Conservation (phyloP, 2,888 invertebrate species). For the Ectemnius lituratus region DNA sequence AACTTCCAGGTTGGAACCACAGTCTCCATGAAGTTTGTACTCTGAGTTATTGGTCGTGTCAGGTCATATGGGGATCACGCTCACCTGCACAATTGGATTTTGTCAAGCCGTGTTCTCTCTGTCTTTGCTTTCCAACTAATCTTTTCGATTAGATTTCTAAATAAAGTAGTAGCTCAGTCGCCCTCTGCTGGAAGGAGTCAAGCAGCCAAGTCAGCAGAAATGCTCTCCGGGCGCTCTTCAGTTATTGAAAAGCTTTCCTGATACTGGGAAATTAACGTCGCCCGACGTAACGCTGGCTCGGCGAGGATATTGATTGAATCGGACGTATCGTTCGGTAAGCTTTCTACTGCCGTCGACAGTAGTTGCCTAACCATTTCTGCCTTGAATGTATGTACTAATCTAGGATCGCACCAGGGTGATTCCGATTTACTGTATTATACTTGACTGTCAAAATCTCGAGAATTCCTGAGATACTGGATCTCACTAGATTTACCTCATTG, state of each 20-base stretch:
- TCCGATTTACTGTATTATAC: too few relatives aligned
- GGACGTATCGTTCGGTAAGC: constrained; percentile 27
- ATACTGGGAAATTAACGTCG: constrained; percentile 11
- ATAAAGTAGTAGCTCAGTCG: not conserved
- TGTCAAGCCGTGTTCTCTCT: not conserved
- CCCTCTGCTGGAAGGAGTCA: too few relatives aligned
- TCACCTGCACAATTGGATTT: not conserved
- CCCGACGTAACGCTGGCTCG: constrained; percentile 15
- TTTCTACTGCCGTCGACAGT: constrained; percentile 31
- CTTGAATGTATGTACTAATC: constrained; percentile 11
- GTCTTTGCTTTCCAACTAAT: not conserved
- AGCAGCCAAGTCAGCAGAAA: too few relatives aligned
- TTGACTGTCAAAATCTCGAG: too few relatives aligned
- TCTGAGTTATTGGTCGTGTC: not conserved
- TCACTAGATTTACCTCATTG: too few relatives aligned
- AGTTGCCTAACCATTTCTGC: constrained; percentile 37
- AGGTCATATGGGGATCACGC: not conserved
- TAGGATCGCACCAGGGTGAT: too few relatives aligned
- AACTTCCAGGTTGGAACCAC: not conserved
- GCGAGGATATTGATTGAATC: constrained; percentile 44
- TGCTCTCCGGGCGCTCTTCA: not conserved
- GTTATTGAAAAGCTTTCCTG: not conserved
- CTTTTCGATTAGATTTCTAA: not conserved
- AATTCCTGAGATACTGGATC: too few relatives aligned
- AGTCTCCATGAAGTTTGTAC: constrained; percentile 1